These are phyloP conservation scores for Cheilosia variabilis DNA, from an alignment of 2,888 invertebrate genomes.

Conservation along the genomic window DNA sequence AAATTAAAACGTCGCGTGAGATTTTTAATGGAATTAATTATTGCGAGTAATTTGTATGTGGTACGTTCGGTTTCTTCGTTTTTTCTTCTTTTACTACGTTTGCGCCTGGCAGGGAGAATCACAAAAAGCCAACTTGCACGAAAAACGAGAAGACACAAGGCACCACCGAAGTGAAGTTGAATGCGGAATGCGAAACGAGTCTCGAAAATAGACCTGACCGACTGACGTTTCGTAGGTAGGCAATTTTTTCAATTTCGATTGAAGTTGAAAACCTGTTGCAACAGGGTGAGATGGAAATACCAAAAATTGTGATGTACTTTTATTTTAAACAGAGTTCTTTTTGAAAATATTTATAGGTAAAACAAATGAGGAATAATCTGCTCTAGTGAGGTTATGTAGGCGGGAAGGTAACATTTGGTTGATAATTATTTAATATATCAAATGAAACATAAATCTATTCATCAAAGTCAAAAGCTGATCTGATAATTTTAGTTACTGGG, in stretches of 20 bases:
- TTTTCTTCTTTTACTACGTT: constrained; percentile 57
- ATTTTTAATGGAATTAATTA: constrained; percentile 61
- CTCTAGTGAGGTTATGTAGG: too few species aligned
- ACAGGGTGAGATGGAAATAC: constrained; percentile 14
- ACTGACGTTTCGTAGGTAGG: constrained; percentile 30
- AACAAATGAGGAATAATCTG: too few species aligned
- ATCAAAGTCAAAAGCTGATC: too few species aligned
- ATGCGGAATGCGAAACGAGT: constrained; percentile 63
- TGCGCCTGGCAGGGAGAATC: constrained; percentile 71
- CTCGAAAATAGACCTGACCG: constrained; percentile 54
- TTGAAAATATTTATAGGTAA: too few species aligned
- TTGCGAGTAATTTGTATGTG: constrained; percentile 48
- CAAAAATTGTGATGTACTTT: too few species aligned
- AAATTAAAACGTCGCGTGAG: constrained; percentile 24
- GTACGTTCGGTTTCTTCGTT: constrained; percentile 37
- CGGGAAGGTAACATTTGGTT: too few species aligned
- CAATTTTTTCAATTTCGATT: constrained; percentile 11
- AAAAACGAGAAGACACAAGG: constrained; percentile 40
- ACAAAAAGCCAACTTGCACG: constrained; percentile 72
- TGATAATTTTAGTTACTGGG: too few species aligned
- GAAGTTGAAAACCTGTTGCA: constrained; percentile 16
- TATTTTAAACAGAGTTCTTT: too few species aligned
- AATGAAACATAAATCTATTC: too few species aligned
- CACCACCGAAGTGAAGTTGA: constrained; percentile 61
- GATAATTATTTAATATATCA: too few species aligned